Percentiles rank a stretch among this genome's conserved stretches.
These are phyloP conservation scores for Doryteuthis pealeii DNA, from an alignment of 1,140 invertebrate genomes.

Conservation along the genomic window DNA sequence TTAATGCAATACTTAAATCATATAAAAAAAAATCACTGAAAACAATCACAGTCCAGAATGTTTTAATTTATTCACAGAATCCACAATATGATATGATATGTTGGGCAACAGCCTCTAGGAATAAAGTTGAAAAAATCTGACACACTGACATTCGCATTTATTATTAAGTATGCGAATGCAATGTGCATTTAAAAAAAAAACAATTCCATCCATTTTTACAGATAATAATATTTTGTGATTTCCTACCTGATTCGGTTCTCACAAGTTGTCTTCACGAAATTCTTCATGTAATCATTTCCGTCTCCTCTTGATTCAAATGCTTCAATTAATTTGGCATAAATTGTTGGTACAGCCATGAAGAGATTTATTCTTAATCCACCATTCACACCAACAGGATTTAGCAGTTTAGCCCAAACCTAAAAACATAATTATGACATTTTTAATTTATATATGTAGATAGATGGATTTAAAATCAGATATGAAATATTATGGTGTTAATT, in stretches of 20 bases:
- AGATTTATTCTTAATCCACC: conserved; percentile 67
- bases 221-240: background rate
- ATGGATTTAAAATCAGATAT: background rate
- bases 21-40: too few relatives aligned
- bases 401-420: conserved; percentile 73
- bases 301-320: conserved; percentile 66
- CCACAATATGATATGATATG: too few relatives aligned
- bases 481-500: too few relatives aligned
- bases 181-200: too few relatives aligned
- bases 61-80: too few relatives aligned
- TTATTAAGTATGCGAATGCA: too few relatives aligned
- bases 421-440: conserved; percentile 18
- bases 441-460: conserved; percentile 1
- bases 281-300: conserved; percentile 18
- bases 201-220: too few relatives aligned
- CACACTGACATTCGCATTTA: too few relatives aligned
- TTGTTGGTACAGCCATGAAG: conserved; percentile 88
- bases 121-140: too few relatives aligned
- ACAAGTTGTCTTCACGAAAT: conserved; percentile 68
- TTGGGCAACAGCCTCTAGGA: too few relatives aligned
- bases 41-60: too few relatives aligned
- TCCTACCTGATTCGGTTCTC: conserved; percentile 67
- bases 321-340: conserved; percentile 80
- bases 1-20: too few relatives aligned
- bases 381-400: conserved; percentile 56